Conservation (phyloP, 2,797 vertebrate species). For the Luscinia megarhynchos region DNA sequence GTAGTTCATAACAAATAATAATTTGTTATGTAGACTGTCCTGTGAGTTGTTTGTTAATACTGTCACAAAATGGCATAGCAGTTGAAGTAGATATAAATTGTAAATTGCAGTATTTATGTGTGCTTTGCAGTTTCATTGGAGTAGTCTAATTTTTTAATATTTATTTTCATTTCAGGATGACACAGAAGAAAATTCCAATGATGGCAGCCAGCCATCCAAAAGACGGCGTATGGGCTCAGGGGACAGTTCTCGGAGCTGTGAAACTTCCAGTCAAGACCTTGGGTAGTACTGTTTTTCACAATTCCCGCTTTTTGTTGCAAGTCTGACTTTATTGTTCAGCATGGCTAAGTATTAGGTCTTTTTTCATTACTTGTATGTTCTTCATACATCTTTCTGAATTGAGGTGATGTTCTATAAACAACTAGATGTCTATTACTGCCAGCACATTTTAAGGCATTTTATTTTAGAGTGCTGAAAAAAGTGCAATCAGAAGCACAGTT, state of each 20-base stretch:
- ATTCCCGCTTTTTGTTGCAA: neutral
- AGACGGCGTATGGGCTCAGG: constrained; percentile 94
- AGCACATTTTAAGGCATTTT: neutral
- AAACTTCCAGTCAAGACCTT: constrained; percentile 92
- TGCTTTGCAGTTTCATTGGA: neutral
- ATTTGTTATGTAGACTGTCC: neutral
- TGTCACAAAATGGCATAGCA: neutral
- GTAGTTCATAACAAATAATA: neutral
- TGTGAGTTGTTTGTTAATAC: neutral
- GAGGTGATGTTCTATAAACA: neutral
- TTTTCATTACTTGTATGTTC: neutral
- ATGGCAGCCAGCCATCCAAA: constrained; percentile 93
- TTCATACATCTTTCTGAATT: neutral
- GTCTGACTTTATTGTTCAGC: neutral
- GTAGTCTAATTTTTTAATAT: neutral
- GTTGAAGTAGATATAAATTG: neutral
- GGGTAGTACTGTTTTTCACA: constrained; percentile 74
- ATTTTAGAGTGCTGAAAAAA: neutral
- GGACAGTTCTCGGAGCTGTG: constrained; percentile 94
- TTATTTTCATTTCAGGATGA: constrained; percentile 83
- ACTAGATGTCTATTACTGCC: neutral
- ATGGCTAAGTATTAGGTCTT: neutral
- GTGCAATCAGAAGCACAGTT: neutral
- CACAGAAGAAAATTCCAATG: constrained; percentile 92
- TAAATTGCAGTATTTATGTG: neutral